Evolutionary conservation across 1,140 invertebrate genomes (phyloP).

Genomic region (Archivesica marissinica): DNA sequence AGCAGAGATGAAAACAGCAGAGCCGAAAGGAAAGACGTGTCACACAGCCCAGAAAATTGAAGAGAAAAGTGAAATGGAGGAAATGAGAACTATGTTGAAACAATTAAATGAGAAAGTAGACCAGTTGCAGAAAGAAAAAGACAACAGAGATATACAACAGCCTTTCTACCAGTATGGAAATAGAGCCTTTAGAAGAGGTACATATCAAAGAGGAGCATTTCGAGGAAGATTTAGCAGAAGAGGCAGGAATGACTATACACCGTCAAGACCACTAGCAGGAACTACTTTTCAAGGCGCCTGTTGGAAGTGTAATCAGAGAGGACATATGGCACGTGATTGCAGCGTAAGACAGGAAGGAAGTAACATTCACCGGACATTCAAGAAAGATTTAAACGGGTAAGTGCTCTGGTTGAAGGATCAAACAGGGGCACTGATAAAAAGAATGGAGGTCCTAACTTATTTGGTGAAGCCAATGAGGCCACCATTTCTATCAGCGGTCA

Average conservation of each 20-base stretch:
- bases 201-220: neutral
- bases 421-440: slow-evolving; percentile 33
- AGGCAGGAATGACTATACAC: neutral
- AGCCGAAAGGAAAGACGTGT: neutral
- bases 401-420: slow-evolving; percentile 41
- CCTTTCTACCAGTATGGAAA: neutral
- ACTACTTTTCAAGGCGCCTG: neutral
- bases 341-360: neutral
- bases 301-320: neutral
- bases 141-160: neutral
- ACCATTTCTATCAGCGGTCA: no score
- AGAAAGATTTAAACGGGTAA: slow-evolving; percentile 15
- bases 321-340: no score
- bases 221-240: neutral
- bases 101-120: slow-evolving; percentile 5
- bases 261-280: neutral
- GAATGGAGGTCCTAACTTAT: slow-evolving; percentile 18
- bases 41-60: neutral
- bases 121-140: neutral
- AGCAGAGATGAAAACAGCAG: neutral
- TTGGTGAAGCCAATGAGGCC: slow-evolving; percentile 10
- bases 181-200: neutral
- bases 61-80: neutral
- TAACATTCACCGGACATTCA: neutral
- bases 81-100: neutral